Evolutionary conservation across 2,113 vertebrate species (phyloP).

Genomic region (Melanostigma gelatinosum): DNA sequence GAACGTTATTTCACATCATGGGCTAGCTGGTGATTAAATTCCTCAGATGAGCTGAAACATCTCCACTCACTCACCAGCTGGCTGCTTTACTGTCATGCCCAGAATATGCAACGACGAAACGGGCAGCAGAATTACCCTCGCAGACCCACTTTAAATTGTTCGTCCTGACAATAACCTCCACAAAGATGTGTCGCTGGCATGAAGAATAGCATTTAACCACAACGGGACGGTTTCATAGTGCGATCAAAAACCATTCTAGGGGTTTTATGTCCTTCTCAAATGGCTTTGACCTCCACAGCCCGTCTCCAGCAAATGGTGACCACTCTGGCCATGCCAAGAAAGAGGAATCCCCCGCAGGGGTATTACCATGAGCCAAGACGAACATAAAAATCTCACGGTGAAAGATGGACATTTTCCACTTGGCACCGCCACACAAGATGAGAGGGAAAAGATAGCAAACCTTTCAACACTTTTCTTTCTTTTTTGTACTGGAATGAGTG

Average conservation of each 20-base stretch:
- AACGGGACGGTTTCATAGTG: slow-evolving; percentile 65
- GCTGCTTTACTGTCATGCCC: slow-evolving; percentile 1
- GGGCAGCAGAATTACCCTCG: slow-evolving; percentile 13
- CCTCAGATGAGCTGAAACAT: not conserved
- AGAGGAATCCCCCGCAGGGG: slow-evolving; percentile 58
- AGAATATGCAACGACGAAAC: slow-evolving; percentile 5
- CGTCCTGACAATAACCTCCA: slow-evolving; percentile 46
- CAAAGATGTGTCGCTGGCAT: slow-evolving; percentile 55
- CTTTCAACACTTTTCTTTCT: slow-evolving; percentile 55
- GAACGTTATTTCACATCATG: slow-evolving; percentile 13
- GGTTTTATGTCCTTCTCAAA: slow-evolving; percentile 79
- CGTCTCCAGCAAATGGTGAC: slow-evolving; percentile 76
- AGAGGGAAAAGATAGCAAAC: slow-evolving; percentile 58
- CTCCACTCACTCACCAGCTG: not conserved
- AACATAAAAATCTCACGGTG: slow-evolving; percentile 70
- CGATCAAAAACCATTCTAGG: slow-evolving; percentile 75
- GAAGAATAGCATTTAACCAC: slow-evolving; percentile 56
- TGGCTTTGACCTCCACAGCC: slow-evolving; percentile 80
- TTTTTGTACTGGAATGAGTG: slow-evolving; percentile 30
- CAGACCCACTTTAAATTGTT: slow-evolving; percentile 38
- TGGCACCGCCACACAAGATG: slow-evolving; percentile 64
- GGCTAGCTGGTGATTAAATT: not conserved
- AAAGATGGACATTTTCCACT: slow-evolving; percentile 75
- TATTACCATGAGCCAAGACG: slow-evolving; percentile 70
- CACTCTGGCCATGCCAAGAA: slow-evolving; percentile 77